Evolutionary conservation across 2,113 vertebrate species (phyloP).

Genomic region (Crotalus helleri): DNA sequence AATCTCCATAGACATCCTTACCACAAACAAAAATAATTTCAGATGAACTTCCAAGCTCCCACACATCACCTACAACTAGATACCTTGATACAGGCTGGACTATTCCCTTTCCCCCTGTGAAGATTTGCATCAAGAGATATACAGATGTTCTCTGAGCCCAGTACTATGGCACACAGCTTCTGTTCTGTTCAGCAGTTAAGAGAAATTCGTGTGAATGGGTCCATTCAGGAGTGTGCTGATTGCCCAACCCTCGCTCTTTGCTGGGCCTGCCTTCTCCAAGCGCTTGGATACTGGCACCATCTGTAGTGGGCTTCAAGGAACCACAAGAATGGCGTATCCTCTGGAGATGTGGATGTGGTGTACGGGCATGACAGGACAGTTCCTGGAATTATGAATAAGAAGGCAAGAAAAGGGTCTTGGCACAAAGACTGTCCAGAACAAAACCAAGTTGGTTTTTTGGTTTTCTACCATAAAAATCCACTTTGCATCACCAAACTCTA

Average conservation of each 20-base stretch:
- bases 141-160: not conserved
- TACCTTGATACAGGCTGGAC: not conserved
- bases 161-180: not conserved
- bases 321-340: not conserved
- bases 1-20: not conserved
- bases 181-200: not conserved
- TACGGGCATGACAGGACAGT: not conserved
- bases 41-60: not conserved
- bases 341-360: not conserved
- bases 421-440: not conserved
- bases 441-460: not conserved
- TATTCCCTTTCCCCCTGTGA: not conserved
- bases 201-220: not conserved
- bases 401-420: slow-evolving; percentile 2
- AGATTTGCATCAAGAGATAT: not conserved
- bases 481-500: not conserved
- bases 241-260: not conserved
- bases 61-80: not conserved
- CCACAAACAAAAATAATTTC: not conserved
- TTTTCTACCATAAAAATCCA: not conserved
- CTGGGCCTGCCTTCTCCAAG: not conserved
- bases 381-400: not conserved
- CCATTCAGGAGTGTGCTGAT: not conserved
- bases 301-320: no score
- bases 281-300: no score